A percentile compares a stretch with the other conserved stretches of the same genome.
These are phyloP conservation scores for Papilio xuthus DNA, from an alignment of 1,140 invertebrate genomes.

Conservation along the genomic window DNA sequence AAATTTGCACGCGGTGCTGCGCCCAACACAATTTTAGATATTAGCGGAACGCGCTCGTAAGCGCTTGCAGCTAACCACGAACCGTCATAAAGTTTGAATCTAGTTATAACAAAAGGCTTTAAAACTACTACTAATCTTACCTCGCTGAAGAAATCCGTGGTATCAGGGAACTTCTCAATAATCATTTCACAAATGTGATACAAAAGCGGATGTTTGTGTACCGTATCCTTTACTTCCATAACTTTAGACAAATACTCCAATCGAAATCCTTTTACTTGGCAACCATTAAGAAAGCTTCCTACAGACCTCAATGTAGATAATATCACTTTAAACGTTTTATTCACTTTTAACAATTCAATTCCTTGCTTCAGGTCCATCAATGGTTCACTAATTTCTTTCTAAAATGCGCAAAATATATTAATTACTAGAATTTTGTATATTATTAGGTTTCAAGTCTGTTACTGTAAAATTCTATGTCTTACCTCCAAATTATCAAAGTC, in stretches of 20 bases:
- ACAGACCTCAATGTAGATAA: conserved; percentile 96
- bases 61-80: no score
- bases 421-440: neutral
- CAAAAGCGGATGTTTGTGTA: conserved; percentile 98
- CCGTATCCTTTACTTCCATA: conserved; percentile 99
- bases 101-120: no score
- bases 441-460: neutral
- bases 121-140: conserved; percentile 81
- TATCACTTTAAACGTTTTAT: conserved; percentile 97
- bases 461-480: conserved; percentile 44
- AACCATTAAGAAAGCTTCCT: conserved; percentile 98
- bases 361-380: conserved; percentile 99
- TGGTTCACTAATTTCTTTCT: conserved; percentile 98
- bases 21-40: no score
- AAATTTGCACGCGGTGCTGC: no score
- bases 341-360: conserved; percentile 93
- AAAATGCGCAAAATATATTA: conserved; percentile 32
- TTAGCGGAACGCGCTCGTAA: no score
- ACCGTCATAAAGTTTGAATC: no score
- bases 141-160: conserved; percentile 98
- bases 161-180: conserved; percentile 97
- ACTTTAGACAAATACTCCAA: conserved; percentile 99
- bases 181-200: conserved; percentile 99
- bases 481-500: conserved; percentile 99
- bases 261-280: conserved; percentile 97